These are phyloP conservation scores for Pachypeltis micranthus DNA, from an alignment of 1,140 invertebrate genomes.

Conservation along the genomic window DNA sequence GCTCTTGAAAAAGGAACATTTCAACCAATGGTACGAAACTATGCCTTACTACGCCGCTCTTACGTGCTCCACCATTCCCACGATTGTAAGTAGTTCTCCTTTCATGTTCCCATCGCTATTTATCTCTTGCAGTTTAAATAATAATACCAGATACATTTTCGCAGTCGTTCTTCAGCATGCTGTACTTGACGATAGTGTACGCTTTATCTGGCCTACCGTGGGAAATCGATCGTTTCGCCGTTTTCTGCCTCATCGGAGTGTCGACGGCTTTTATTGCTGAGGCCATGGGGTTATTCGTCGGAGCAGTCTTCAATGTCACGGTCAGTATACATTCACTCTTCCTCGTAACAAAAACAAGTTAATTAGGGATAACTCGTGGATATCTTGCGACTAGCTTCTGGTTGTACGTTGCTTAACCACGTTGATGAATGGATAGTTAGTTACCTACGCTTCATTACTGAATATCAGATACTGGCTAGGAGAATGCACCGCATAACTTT, in stretches of 20 bases:
- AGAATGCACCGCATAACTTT: too few relatives aligned
- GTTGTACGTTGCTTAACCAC: too few relatives aligned
- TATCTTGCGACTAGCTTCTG: too few relatives aligned
- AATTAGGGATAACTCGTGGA: too few relatives aligned
- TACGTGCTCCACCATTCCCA: constrained; percentile 51
- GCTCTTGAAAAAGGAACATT: constrained; percentile 65
- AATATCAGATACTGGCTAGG: too few relatives aligned
- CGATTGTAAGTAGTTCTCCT: constrained; percentile 34
- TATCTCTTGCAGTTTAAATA: background rate
- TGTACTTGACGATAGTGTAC: constrained; percentile 46
- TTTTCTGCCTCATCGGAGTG: constrained; percentile 44
- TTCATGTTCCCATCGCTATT: too few relatives aligned
- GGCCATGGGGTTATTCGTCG: constrained; percentile 48
- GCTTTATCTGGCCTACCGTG: constrained; percentile 45
- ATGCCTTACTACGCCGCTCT: constrained; percentile 66
- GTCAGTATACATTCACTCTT: constrained; percentile 39
- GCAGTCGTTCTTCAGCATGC: constrained; percentile 41
- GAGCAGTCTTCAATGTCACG: constrained; percentile 48
- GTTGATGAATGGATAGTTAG: too few relatives aligned
- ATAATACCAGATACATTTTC: background rate
- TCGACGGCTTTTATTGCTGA: constrained; percentile 46
- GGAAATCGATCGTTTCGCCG: constrained; percentile 38
- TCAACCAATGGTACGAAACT: constrained; percentile 72
- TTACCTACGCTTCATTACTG: too few relatives aligned
- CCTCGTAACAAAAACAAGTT: too few relatives aligned